phyloP scores from a whole-genome alignment of 2,113 vertebrate genomes.

The Thamnaconus septentrionalis region DNA sequence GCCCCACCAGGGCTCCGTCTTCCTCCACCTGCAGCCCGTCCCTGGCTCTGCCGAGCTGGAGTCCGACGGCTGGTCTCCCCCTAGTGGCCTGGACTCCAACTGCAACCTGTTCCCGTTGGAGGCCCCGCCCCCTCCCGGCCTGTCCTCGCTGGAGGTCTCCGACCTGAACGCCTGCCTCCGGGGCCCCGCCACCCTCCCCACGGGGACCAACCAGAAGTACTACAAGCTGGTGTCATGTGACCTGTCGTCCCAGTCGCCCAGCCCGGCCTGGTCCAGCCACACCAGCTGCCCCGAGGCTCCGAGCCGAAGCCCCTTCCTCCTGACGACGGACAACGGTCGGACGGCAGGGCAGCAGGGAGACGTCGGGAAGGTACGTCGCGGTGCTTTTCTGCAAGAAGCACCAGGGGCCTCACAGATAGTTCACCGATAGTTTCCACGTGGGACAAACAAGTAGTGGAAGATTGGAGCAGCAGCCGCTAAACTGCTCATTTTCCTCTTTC shows the following conservation, averaged over 20 bases:
- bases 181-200: slow-evolving; percentile 82
- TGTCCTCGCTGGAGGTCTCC: slow-evolving; percentile 74
- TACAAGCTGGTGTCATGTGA: slow-evolving; percentile 96
- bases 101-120: slow-evolving; percentile 87
- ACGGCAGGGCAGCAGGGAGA: slow-evolving; percentile 25
- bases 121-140: slow-evolving; percentile 66
- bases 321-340: slow-evolving; percentile 74
- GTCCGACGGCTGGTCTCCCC: slow-evolving; percentile 72
- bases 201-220: slow-evolving; percentile 93
- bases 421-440: too few relatives aligned
- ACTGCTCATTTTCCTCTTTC: background rate
- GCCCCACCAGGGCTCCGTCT: slow-evolving; percentile 79
- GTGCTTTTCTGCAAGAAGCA: too few relatives aligned
- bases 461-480: background rate
- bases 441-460: too few relatives aligned
- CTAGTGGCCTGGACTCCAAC: slow-evolving; percentile 84
- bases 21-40: slow-evolving; percentile 88
- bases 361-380: slow-evolving; percentile 40
- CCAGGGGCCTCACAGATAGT: too few relatives aligned
- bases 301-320: slow-evolving; percentile 76
- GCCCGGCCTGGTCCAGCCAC: slow-evolving; percentile 85
- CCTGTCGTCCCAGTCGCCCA: slow-evolving; percentile 91
- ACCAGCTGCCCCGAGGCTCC: slow-evolving; percentile 86
- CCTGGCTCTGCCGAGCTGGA: slow-evolving; percentile 73
- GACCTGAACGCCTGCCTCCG: slow-evolving; percentile 89